Conservation (phyloP, 2,797 vertebrate genomes). For the Propithecus deckenii region DNA sequence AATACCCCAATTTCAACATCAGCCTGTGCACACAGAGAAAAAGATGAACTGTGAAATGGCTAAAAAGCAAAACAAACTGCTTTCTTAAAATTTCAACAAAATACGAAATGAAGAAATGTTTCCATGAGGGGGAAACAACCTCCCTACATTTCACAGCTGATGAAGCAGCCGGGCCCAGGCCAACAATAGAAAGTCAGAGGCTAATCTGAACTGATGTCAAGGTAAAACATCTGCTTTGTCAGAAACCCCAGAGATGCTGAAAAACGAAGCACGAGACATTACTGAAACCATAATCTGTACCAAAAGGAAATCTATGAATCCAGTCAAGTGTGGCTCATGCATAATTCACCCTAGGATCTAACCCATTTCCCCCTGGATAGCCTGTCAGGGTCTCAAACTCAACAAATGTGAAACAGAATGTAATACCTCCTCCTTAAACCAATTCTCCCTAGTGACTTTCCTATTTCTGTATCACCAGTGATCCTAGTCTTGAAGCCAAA, state of each 20-base stretch:
- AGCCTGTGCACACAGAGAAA: constrained; percentile 3
- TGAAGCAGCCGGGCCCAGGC: background rate
- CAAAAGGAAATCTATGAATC: constrained; percentile 59
- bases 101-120: constrained; percentile 31
- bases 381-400: constrained; percentile 13
- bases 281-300: constrained; percentile 71
- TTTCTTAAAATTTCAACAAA: constrained; percentile 58
- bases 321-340: constrained; percentile 42
- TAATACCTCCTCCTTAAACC: background rate
- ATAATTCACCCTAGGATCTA: constrained; percentile 43
- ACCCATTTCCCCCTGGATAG: background rate
- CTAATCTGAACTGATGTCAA: constrained; percentile 32
- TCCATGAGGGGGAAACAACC: background rate
- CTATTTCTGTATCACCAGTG: background rate
- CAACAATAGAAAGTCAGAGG: constrained; percentile 52
- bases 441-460: background rate
- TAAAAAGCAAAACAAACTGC: constrained; percentile 73
- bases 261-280: constrained; percentile 56
- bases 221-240: constrained; percentile 39
- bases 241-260: constrained; percentile 51
- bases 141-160: background rate
- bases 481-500: background rate
- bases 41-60: constrained; percentile 57
- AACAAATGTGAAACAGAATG: background rate
- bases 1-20: constrained; percentile 52